Base-by-base conservation (phyloP, 2,113 vertebrate species). In the Microcebus jonahi region DNA sequence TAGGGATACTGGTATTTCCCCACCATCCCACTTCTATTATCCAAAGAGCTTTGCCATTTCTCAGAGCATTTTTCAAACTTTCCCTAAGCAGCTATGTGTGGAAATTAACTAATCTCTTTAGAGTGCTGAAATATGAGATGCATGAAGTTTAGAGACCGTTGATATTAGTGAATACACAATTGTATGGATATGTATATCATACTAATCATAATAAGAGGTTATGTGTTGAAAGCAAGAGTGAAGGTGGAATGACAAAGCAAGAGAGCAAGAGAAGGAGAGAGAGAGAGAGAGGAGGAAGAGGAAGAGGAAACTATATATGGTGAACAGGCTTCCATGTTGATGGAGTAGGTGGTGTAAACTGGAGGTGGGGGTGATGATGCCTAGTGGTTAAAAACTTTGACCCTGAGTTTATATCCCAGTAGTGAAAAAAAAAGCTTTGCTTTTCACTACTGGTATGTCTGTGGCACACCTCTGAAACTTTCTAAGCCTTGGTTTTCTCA, bases 31-130 rank as follows among this genome's bases (percentile, higher is more conserved):
- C 82, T 97, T 90, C 70, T 70, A 1, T 71, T 80, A 82, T 81
- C 95, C 79, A 75, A 80, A 90, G 95, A 93, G 85, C 17, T 97
- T 88, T 97, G 87, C 73, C 31, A 87, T 98, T 97, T 97, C 91
- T 98, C 94, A 98, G 96, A 98, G 88, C 87, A 97, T 96, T 97
- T 98, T 97, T 97, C 95, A 97, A 88, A 80, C 71, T 71, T 97
- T 97, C 86, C 73, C 73, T 90, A 91, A 90, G 77, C 90, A 98
- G 87, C 95, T 97, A 97, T 92, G 95, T 97, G 96, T 97, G 97
- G 91, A 97, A 97, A 97, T 45, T 45, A 75, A 73, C 10, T 89
- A 63, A 88, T 90, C 8, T 81, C 34, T 94, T 77, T 63, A 79
- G 23, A 67, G 18, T 27, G 34, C 31, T 63, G 2, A 95, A 84